Conservation (phyloP, 2,888 invertebrate genomes). For the Amitus sp. region DNA sequence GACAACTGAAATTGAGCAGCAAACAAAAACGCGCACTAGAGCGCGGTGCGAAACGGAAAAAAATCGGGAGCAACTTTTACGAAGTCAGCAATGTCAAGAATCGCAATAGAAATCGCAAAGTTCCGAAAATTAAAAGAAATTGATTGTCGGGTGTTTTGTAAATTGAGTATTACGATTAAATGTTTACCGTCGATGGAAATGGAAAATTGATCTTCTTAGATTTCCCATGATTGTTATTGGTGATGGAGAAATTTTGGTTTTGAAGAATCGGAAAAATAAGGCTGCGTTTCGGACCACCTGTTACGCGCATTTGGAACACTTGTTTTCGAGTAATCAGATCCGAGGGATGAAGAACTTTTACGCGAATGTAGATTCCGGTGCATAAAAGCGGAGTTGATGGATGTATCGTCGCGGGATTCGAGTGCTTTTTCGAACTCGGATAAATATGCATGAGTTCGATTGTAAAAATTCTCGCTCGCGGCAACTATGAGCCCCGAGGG, state of each 20-base stretch:
- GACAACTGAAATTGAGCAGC: conserved; percentile 76
- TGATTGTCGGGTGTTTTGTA: too few relatives aligned
- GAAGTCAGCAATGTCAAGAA: conserved; percentile 91
- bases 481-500: too few relatives aligned
- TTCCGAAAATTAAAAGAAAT: conserved; percentile 52
- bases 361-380: not conserved
- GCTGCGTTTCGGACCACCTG: conserved; percentile 1
- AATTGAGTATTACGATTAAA: too few relatives aligned
- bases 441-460: conserved; percentile 25
- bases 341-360: not conserved
- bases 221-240: too few relatives aligned
- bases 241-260: too few relatives aligned
- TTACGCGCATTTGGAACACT: not conserved
- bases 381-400: conserved; percentile 10
- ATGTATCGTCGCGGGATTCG: conserved; percentile 22
- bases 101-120: conserved; percentile 78
- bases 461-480: not conserved
- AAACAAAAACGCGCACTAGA: conserved; percentile 81
- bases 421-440: conserved; percentile 29
- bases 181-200: too few relatives aligned
- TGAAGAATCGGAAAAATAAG: not conserved
- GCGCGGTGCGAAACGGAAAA: conserved; percentile 79
- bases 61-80: conserved; percentile 89
- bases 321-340: not conserved
- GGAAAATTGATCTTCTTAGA: too few relatives aligned